Base-by-base conservation (phyloP, 2,888 invertebrate species). In the Adela reaumurella region DNA sequence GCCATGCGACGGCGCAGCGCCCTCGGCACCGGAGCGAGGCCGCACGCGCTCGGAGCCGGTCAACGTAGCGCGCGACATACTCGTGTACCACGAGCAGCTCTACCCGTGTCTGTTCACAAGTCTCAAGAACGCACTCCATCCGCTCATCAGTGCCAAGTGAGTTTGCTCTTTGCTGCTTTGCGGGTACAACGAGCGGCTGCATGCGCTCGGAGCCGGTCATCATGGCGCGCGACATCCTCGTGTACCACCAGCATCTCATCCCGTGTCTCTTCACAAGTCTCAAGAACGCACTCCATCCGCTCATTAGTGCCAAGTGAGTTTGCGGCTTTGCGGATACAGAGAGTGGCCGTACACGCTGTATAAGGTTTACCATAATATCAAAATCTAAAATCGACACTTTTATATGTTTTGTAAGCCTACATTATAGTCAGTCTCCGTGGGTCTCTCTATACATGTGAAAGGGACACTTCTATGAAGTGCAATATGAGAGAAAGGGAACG, bases 21-120 rank as follows among this genome's bases (percentile, higher is more conserved):
- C 11, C 35, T 14, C 6, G 35, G 8, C 11, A 3, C 11, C 11
- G 11, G 24, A 24, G 24, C 19, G 28, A 28, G 19, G 14, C 44
- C 19, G n/a, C 17, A 28, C 16, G n/a, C 35, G 49, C n/a, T 4
- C 8, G 4, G 63, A 63, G 41, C 68, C 72, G 0, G 52, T 72
- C 20, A 62, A 58, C 2, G 58, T 65, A 8, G 74, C 70, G 0
- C 62, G 65, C 0, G 63, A 63, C 55, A 66, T 92, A 48, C 74
- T 93, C 42, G 84, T 85, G 1, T 82, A 84, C 50, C 92, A 92
- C 56, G 93, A 94, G 64, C 82, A 87, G 8, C 62, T 85, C 16
- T 88, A 90, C 60, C 93, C 93, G 0, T 83, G 85, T 46, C 68
- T 94, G 35, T 93, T 87, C 63, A 76, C 82, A 60, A 90, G 89